Evolutionary conservation across 1,140 invertebrate genomes (phyloP), one percentile per base, ranked within the genome.

Genomic region (Drosophila santomea): DNA sequence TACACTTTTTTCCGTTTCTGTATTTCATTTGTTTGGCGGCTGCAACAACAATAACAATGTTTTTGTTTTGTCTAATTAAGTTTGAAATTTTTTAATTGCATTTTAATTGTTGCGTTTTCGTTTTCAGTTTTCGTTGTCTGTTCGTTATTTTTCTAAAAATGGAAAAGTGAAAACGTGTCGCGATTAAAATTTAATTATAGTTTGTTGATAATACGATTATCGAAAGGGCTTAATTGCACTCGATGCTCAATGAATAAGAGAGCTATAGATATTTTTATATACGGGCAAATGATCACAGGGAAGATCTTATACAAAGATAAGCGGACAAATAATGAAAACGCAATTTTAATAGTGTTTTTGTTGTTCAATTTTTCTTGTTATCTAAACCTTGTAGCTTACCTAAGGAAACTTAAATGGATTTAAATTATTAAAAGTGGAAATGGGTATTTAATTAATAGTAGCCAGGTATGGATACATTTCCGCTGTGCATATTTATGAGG

Each of bases 81-180:
- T 74, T 64, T n/a, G 48, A 79, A 79, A 73, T 44, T 62, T 86
- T 86, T 83, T 89, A 88, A 88, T 88, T 88, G 72, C 60, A 48
- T 58, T 83, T 83, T 86, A 86, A 88, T 88, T 88, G 75, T 57
- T 83, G 47, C 25, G 56, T 67, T 86, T 86, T 67, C 48, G 51
- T 76, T 61, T 78, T 67, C 51, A 72, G 56, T 77, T 76, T 67
- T 72, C 48, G 75, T 38, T 51, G 11, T 60, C 57, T 63, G 23
- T 77, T 68, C 38, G 55, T 58, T 41, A 54, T 66, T 62, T 35
- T 35, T 73, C 43, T 25, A 58, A 47, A 57, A 32, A 67, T 62
- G 60, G 61, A 52, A 88, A 88, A 88, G 83, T 89, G 79, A 88
- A 86, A 88, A 88, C 83, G 48, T 89, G 83, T 80, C 67, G 72